Conservation (phyloP, 2,797 vertebrate species). For the Rhincodon typus region DNA sequence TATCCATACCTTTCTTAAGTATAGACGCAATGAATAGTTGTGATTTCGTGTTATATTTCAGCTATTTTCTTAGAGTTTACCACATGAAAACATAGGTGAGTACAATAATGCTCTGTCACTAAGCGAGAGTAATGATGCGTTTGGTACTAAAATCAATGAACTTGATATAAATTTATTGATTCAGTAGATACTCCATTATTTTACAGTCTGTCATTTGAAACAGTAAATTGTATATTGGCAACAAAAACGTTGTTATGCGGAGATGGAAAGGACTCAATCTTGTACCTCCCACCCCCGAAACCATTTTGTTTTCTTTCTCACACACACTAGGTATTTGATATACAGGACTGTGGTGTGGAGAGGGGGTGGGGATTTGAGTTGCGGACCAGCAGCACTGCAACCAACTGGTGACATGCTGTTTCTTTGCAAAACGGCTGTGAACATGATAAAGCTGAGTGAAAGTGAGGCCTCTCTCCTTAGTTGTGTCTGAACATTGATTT, state of each 20-base stretch:
- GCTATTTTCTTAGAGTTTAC: not conserved
- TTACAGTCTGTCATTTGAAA: not conserved
- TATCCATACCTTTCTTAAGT: too few species aligned
- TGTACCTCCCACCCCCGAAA: not conserved
- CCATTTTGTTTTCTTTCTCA: too few species aligned
- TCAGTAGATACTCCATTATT: not conserved
- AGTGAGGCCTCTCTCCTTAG: not conserved
- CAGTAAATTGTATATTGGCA: not conserved
- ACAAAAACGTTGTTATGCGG: not conserved
- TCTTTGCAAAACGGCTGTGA: not conserved
- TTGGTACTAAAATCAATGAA: not conserved
- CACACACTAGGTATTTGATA: not conserved
- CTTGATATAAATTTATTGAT: not conserved
- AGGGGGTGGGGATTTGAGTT: too few species aligned
- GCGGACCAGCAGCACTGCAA: not conserved
- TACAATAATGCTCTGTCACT: not conserved
- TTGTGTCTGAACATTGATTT: not conserved
- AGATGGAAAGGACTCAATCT: not conserved
- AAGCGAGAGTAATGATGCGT: not conserved
- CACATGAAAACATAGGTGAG: not conserved
- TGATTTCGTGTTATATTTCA: not conserved
- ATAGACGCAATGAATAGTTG: not conserved
- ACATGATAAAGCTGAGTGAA: not conserved
- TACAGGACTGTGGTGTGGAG: not conserved
- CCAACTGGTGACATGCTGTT: not conserved